Conservation (phyloP, 2,113 vertebrate species). For the Parus major region DNA sequence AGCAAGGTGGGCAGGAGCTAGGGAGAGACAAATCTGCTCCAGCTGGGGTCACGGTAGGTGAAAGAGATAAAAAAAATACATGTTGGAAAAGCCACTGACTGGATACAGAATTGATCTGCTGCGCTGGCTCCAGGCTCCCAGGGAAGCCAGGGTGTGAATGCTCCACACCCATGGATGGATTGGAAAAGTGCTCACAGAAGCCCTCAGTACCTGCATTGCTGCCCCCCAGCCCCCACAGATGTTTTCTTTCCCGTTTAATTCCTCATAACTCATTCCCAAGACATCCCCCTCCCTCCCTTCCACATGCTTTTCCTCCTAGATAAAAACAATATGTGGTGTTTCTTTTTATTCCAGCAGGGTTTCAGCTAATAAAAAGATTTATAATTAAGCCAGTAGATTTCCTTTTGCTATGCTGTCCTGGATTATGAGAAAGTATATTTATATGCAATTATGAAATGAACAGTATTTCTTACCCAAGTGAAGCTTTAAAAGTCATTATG, state of each 20-base stretch:
- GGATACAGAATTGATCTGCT: background rate
- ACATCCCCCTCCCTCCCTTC: background rate
- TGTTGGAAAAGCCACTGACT: background rate
- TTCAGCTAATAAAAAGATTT: slow-evolving; percentile 83
- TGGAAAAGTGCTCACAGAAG: background rate
- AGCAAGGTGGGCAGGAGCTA: background rate
- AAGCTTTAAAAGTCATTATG: slow-evolving; percentile 86
- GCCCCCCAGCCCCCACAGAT: background rate
- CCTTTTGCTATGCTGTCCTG: slow-evolving; percentile 75
- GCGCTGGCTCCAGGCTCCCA: background rate
- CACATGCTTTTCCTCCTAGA: slow-evolving; percentile 30
- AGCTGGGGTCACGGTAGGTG: background rate
- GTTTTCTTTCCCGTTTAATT: slow-evolving; percentile 9
- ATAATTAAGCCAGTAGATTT: slow-evolving; percentile 81
- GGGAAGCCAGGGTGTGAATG: background rate
- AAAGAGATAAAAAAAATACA: background rate
- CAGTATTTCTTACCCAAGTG: slow-evolving; percentile 82
- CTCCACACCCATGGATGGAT: background rate
- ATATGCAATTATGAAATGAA: slow-evolving; percentile 86
- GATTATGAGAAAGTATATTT: slow-evolving; percentile 85
- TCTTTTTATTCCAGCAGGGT: slow-evolving; percentile 69
- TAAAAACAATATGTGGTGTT: slow-evolving; percentile 67
- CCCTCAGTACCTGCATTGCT: fast-evolving
- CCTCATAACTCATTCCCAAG: slow-evolving; percentile 7
- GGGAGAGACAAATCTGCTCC: background rate